phyloP scores from a whole-genome alignment of 1,140 invertebrate genomes.

The Heliconius congener region DNA sequence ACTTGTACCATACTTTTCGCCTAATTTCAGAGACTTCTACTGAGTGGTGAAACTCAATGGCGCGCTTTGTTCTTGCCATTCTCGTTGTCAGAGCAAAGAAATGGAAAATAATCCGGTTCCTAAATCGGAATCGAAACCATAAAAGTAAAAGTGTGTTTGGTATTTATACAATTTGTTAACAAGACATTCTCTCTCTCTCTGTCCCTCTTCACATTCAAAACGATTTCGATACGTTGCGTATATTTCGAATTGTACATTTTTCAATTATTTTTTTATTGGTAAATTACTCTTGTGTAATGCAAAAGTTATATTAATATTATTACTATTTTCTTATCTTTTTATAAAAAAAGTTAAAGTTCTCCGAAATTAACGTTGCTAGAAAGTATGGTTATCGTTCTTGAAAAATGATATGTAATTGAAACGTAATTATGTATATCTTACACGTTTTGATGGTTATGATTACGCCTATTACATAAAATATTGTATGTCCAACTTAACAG shows the following conservation, averaged over 20 bases:
- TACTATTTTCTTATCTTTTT: background rate
- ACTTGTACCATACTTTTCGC: too few species aligned
- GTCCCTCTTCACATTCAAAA: too few species aligned
- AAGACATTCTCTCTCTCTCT: too few species aligned
- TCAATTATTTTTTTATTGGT: too few species aligned
- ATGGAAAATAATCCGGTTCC: background rate
- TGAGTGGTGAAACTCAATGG: background rate
- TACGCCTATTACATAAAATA: conserved; percentile 29
- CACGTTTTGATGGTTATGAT: conserved; percentile 33
- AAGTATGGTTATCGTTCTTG: background rate
- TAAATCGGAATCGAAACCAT: background rate
- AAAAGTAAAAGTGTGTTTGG: too few species aligned
- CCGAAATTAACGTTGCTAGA: background rate
- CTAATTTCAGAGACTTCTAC: too few species aligned
- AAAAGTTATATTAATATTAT: too few species aligned
- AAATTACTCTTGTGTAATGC: too few species aligned
- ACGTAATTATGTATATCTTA: conserved; percentile 32
- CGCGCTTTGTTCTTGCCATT: background rate
- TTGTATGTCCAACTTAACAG: background rate
- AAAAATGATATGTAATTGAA: conserved; percentile 18
- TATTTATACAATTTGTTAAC: too few species aligned
- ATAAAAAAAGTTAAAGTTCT: background rate
- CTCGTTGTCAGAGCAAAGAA: background rate
- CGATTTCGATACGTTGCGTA: too few species aligned
- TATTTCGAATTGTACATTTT: too few species aligned